These are phyloP conservation scores for Drosophila glabriapex DNA, from an alignment of 2,888 invertebrate species.

Conservation along the genomic window DNA sequence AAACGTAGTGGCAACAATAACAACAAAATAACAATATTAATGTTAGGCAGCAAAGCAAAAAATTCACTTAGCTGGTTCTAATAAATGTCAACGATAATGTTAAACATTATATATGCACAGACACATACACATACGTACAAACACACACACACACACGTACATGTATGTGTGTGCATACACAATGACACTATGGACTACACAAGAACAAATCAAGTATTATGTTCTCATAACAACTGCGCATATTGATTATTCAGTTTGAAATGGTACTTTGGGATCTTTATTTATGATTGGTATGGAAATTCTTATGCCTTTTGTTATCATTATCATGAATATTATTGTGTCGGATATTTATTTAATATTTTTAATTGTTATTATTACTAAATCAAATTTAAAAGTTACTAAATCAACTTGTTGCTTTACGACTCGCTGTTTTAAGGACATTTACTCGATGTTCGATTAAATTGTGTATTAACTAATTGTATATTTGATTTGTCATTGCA, in stretches of 20 bases:
- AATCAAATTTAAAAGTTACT: too few relatives aligned
- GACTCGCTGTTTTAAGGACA: not conserved
- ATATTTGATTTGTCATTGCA: not conserved
- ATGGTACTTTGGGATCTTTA: not conserved
- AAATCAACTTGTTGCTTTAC: not conserved
- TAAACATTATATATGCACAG: constrained; percentile 56
- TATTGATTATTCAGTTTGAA: not conserved
- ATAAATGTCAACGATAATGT: constrained; percentile 77
- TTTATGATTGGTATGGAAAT: not conserved
- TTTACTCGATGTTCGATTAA: not conserved
- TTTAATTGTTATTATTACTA: not conserved
- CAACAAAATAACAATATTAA: constrained; percentile 55
- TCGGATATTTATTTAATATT: not conserved
- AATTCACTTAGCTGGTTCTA: constrained; percentile 71
- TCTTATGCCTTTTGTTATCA: not conserved
- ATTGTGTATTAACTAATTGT: not conserved
- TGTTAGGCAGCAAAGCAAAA: constrained; percentile 50
- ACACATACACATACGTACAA: constrained; percentile 13
- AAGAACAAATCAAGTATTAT: not conserved
- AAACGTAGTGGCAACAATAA: constrained; percentile 9
- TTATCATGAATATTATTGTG: not conserved
- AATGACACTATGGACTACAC: not conserved
- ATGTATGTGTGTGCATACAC: too few relatives aligned
- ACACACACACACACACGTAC: not conserved
- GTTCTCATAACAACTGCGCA: not conserved